These are phyloP conservation scores for Syrrhaptes paradoxus DNA, from an alignment of 2,113 vertebrate genomes.

Conservation along the genomic window DNA sequence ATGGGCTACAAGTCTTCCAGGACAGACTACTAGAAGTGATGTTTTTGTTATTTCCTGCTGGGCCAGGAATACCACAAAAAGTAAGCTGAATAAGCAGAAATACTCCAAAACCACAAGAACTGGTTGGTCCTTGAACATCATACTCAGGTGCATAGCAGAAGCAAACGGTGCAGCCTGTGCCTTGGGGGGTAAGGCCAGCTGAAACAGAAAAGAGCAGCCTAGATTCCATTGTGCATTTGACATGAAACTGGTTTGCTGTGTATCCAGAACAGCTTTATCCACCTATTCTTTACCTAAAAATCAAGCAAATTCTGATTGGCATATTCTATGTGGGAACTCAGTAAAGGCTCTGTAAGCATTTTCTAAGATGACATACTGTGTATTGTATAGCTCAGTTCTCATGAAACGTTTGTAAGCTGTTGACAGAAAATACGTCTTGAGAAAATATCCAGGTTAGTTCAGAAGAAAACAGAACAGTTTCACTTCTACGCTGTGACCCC, in stretches of 20 bases:
- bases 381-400: neutral
- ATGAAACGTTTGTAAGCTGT: neutral
- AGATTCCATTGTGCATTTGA: neutral
- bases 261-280: neutral
- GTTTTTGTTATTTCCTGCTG: neutral
- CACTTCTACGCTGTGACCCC: neutral
- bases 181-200: rapidly evolving
- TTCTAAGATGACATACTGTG: neutral
- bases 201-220: neutral
- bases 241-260: neutral
- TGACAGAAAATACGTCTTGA: neutral
- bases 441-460: neutral
- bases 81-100: neutral
- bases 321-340: neutral
- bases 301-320: neutral
- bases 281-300: neutral
- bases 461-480: neutral
- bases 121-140: neutral
- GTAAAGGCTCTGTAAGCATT: neutral
- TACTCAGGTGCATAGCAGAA: neutral
- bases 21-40: neutral
- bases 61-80: neutral
- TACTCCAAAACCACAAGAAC: neutral
- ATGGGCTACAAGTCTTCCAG: neutral
- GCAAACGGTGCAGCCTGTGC: neutral